phyloP scores from a whole-genome alignment of 2,888 invertebrate genomes.

The Plagodis dolabraria region DNA sequence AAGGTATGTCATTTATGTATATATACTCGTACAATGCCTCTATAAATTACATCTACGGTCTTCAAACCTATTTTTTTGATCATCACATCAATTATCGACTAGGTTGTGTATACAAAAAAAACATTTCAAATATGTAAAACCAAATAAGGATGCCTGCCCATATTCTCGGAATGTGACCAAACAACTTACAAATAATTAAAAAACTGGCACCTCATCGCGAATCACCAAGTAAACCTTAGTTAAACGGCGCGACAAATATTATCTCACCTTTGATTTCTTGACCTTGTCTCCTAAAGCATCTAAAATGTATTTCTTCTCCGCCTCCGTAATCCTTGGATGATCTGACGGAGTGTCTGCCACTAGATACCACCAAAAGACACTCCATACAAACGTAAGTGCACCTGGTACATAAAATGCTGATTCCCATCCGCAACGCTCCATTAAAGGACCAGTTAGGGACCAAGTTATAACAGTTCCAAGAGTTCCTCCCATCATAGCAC shows the following conservation, averaged over 20 bases:
- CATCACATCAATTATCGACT: slow-evolving; percentile 20
- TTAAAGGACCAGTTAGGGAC: slow-evolving; percentile 87
- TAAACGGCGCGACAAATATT: slow-evolving; percentile 42
- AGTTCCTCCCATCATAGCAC: slow-evolving; percentile 89
- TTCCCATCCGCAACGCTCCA: slow-evolving; percentile 87
- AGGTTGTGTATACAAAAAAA: slow-evolving; percentile 17
- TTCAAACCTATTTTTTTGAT: too few relatives aligned
- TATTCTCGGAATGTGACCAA: slow-evolving; percentile 29
- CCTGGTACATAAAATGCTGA: slow-evolving; percentile 88
- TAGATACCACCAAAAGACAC: slow-evolving; percentile 85
- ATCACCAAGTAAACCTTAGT: slow-evolving; percentile 26
- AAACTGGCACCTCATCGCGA: slow-evolving; percentile 44
- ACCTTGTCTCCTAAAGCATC: slow-evolving; percentile 85
- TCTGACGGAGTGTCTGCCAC: slow-evolving; percentile 87
- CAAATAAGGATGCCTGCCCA: slow-evolving; percentile 24
- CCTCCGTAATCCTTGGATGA: slow-evolving; percentile 86
- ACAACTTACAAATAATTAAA: slow-evolving; percentile 30
- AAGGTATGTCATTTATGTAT: too few relatives aligned
- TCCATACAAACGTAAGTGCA: slow-evolving; percentile 82
- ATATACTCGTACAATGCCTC: too few relatives aligned
- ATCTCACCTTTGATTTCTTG: slow-evolving; percentile 82
- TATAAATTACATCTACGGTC: too few relatives aligned
- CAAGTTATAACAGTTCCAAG: slow-evolving; percentile 89
- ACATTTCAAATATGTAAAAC: slow-evolving; percentile 25
- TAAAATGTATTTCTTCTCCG: slow-evolving; percentile 87